Evolutionary conservation across 1,140 invertebrate genomes (phyloP).

Genomic region (Pogonomyrmex barbatus): DNA sequence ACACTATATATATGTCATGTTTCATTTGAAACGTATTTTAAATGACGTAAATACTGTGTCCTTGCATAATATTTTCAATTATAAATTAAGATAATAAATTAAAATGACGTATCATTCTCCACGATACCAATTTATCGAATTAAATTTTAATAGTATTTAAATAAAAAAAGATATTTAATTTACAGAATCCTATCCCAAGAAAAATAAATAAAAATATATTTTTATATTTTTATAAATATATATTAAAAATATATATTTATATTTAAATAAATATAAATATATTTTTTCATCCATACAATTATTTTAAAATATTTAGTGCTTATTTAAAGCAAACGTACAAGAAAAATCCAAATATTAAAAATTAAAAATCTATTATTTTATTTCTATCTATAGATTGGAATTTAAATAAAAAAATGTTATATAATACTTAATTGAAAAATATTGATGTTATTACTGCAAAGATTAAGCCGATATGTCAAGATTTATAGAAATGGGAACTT

Average conservation of each 20-base stretch:
- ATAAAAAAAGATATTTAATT: not conserved
- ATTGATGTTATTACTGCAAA: not conserved
- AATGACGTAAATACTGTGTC: slow-evolving; percentile 24
- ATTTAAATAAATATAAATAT: slow-evolving; percentile 2
- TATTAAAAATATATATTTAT: too few species aligned
- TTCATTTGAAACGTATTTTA: slow-evolving; percentile 3
- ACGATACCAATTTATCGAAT: not conserved
- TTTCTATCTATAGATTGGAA: not conserved
- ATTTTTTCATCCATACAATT: not conserved
- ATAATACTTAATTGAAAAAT: not conserved
- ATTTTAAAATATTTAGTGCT: slow-evolving; percentile 13
- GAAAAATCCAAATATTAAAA: not conserved
- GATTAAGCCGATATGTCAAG: slow-evolving; percentile 4
- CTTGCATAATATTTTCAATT: slow-evolving; percentile 9
- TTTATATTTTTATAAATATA: too few species aligned
- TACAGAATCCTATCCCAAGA: not conserved
- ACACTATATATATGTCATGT: not conserved
- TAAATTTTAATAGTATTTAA: slow-evolving; percentile 11
- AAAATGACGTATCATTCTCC: not conserved
- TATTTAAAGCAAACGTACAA: not conserved
- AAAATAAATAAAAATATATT: slow-evolving; percentile 3
- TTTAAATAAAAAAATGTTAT: too few species aligned
- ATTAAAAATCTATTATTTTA: not conserved
- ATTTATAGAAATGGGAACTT: slow-evolving; percentile 72
- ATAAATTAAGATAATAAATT: not conserved